phyloP scores from a whole-genome alignment of 2,888 invertebrate species.

The Blastobasis adustella region DNA sequence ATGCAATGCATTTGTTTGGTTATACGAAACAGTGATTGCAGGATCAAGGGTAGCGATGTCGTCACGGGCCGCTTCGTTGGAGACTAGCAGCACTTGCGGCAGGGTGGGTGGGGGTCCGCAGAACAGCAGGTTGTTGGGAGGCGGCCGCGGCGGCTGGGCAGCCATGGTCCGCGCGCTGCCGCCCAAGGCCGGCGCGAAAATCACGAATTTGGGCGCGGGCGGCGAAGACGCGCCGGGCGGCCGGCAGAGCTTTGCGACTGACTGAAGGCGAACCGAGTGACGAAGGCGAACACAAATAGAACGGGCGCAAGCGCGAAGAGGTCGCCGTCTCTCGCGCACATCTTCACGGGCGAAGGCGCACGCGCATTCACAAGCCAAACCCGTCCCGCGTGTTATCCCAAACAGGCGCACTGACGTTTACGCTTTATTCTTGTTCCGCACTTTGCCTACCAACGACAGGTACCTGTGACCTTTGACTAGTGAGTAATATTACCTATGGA shows the following conservation, averaged over 20 bases:
- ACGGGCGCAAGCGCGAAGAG: conserved; percentile 72
- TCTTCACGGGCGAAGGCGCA: conserved; percentile 72
- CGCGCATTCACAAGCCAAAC: conserved; percentile 68
- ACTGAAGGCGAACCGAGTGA: conserved; percentile 71
- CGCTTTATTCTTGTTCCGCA: conserved; percentile 65
- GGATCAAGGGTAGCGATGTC: conserved; percentile 24
- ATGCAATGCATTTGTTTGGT: conserved; percentile 33
- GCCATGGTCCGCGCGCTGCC: conserved; percentile 61
- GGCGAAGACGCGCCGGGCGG: conserved; percentile 66
- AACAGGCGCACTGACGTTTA: conserved; percentile 63
- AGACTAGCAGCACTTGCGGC: conserved; percentile 67
- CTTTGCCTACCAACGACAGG: conserved; percentile 42
- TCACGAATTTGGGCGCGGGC: conserved; percentile 43
- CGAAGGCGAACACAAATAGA: conserved; percentile 73
- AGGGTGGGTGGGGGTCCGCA: conserved; percentile 64
- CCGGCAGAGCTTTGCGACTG: conserved; percentile 69
- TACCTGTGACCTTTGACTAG: conserved; percentile 29
- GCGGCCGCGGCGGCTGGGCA: conserved; percentile 65
- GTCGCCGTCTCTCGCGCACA: conserved; percentile 73
- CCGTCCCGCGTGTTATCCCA: conserved; percentile 59
- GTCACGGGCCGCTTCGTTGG: conserved; percentile 45
- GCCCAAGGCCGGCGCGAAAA: conserved; percentile 56
- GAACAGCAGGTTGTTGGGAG: conserved; percentile 68
- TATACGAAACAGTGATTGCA: conserved; percentile 21
- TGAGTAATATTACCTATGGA: conserved; percentile 21